Evolutionary conservation across 2,113 vertebrate species (phyloP).

Genomic region (Pluvialis apricaria): DNA sequence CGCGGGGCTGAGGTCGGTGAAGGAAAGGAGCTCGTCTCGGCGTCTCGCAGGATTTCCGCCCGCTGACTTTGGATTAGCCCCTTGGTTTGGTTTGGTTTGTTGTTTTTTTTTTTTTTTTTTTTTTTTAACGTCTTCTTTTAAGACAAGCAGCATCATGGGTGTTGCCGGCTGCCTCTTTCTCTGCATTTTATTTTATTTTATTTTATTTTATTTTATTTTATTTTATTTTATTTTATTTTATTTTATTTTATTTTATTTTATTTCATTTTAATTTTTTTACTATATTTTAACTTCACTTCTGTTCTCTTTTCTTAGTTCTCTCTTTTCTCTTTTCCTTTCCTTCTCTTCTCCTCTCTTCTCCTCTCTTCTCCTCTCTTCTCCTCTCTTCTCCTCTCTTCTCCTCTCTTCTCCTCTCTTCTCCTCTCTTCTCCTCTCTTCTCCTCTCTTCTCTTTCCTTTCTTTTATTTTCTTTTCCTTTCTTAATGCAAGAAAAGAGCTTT

Average conservation of each 20-base stretch:
- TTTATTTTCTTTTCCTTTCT: background rate
- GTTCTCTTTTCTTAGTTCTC: accelerated
- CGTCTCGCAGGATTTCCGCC: background rate
- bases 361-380: background rate
- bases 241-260: background rate
- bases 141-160: background rate
- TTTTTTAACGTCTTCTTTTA: background rate
- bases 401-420: too few relatives aligned
- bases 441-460: too few relatives aligned
- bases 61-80: constrained; percentile 9
- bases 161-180: background rate
- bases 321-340: background rate
- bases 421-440: too few relatives aligned
- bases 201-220: background rate
- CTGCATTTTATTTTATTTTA: background rate
- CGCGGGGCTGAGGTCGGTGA: background rate
- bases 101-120: accelerated
- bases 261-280: background rate
- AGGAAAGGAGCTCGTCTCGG: background rate
- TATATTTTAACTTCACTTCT: background rate
- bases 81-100: background rate
- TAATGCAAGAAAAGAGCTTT: background rate
- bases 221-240: background rate
- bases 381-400: background rate
- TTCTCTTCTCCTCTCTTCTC: too few relatives aligned